Conservation (phyloP, 2,113 vertebrate species). For the Vireo altiloquus region DNA sequence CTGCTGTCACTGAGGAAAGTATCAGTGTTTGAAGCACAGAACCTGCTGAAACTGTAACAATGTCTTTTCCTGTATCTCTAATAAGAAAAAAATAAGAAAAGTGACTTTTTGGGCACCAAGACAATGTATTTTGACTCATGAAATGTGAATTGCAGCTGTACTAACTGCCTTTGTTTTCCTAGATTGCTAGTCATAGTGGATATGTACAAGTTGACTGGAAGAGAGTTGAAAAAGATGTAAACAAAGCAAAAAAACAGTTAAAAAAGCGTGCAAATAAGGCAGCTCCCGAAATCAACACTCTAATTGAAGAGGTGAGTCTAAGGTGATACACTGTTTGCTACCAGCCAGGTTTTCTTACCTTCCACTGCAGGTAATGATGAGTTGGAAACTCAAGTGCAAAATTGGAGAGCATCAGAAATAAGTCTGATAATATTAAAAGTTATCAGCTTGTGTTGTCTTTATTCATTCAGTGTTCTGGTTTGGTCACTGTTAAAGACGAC, state of each 20-base stretch:
- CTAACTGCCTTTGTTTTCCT: conserved; percentile 47
- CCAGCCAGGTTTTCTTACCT: neutral
- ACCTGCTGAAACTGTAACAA: neutral
- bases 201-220: conserved; percentile 98
- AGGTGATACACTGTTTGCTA: neutral
- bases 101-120: neutral
- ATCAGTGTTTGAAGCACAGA: neutral
- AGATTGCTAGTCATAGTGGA: conserved; percentile 96
- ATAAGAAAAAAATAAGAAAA: neutral
- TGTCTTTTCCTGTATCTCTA: neutral
- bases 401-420: neutral
- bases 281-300: conserved; percentile 88
- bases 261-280: conserved; percentile 91
- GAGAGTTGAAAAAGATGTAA: conserved; percentile 97
- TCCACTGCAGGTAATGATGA: neutral
- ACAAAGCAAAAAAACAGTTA: conserved; percentile 95
- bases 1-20: neutral
- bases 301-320: conserved; percentile 89
- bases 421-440: neutral
- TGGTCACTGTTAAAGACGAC: neutral
- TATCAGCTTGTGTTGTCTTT: neutral
- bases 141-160: neutral
- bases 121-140: neutral
- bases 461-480: neutral
- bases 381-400: neutral